Percentiles rank a stretch among this genome's conserved stretches.
These are phyloP conservation scores for Notodonta ziczac DNA, from an alignment of 2,888 invertebrate genomes.

Conservation along the genomic window DNA sequence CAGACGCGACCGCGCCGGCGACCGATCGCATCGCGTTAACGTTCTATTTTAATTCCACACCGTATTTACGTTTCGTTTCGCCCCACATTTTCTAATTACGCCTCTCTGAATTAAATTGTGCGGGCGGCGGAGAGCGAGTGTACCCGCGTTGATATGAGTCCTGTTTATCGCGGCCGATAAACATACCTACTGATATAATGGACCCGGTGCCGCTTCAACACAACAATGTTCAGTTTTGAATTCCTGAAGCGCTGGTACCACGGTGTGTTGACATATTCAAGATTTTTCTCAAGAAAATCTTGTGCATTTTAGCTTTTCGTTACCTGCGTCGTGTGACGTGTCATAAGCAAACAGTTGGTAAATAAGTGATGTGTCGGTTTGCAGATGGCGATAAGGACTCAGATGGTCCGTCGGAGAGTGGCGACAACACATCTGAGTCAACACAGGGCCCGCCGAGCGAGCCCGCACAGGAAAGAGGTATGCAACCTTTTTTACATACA, in stretches of 20 bases:
- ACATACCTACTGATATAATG: conserved; percentile 58
- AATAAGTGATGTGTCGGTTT: conserved; percentile 47
- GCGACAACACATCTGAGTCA: conserved; percentile 80
- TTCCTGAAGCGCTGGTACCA: conserved; percentile 79
- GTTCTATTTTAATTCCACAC: conserved; percentile 53
- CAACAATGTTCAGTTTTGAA: conserved; percentile 78
- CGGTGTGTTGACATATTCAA: conserved; percentile 59
- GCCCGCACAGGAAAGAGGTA: conserved; percentile 82
- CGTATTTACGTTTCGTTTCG: conserved; percentile 41
- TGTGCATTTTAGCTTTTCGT: conserved; percentile 17
- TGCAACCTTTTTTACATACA: conserved; percentile 1
- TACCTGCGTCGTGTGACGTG: conserved; percentile 33
- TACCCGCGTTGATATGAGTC: conserved; percentile 55
- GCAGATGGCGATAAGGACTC: conserved; percentile 83
- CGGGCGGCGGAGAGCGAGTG: conserved; percentile 29
- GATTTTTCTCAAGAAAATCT: conserved; percentile 12
- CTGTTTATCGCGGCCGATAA: conserved; percentile 70
- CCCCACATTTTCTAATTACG: conserved; percentile 49
- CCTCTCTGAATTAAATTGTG: conserved; percentile 45
- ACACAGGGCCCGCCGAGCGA: conserved; percentile 75
- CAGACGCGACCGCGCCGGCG: conserved; percentile 63
- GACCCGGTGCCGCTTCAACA: conserved; percentile 52
- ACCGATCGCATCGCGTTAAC: conserved; percentile 51
- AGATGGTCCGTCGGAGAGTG: conserved; percentile 81
- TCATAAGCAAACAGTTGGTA: conserved; percentile 44